phyloP scores from a whole-genome alignment of 2,888 invertebrate genomes.

The Acheta domesticus region DNA sequence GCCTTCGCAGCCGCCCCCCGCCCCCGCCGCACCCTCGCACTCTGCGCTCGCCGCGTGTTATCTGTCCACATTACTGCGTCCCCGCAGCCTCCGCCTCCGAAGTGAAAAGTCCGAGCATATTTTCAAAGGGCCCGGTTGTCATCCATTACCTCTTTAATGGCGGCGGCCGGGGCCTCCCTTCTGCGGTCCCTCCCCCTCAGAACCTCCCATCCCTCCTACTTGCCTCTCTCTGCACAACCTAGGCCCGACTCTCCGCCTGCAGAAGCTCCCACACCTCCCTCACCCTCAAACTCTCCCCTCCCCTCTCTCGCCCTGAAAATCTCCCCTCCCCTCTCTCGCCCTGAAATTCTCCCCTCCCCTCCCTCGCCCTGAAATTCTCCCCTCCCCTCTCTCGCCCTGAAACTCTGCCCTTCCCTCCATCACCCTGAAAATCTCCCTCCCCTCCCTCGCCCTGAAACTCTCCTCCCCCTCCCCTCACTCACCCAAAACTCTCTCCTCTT shows the following conservation, averaged over 20 bases:
- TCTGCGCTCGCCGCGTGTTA: neutral
- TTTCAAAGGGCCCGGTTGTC: neutral
- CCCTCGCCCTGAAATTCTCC: too few relatives aligned
- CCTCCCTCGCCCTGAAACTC: fast-evolving
- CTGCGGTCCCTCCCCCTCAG: neutral
- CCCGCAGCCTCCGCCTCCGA: neutral
- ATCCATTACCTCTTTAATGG: neutral
- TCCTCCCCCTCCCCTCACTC: too few relatives aligned
- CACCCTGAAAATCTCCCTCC: too few relatives aligned
- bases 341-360: too few relatives aligned
- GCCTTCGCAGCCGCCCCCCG: neutral
- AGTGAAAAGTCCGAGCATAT: constrained; percentile 18
- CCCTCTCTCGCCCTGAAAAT: too few relatives aligned
- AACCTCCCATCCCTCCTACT: too few relatives aligned
- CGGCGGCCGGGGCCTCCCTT: neutral
- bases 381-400: too few relatives aligned
- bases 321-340: too few relatives aligned
- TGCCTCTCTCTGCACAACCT: too few relatives aligned
- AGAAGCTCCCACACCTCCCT: neutral
- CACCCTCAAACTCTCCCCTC: too few relatives aligned
- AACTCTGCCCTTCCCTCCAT: too few relatives aligned
- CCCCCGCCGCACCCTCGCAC: neutral
- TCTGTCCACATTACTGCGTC: constrained; percentile 7
- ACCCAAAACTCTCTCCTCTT: too few relatives aligned
- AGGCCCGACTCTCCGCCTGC: neutral